phyloP scores from a whole-genome alignment of 2,888 invertebrate genomes.

The Chromoteleia sp. region DNA sequence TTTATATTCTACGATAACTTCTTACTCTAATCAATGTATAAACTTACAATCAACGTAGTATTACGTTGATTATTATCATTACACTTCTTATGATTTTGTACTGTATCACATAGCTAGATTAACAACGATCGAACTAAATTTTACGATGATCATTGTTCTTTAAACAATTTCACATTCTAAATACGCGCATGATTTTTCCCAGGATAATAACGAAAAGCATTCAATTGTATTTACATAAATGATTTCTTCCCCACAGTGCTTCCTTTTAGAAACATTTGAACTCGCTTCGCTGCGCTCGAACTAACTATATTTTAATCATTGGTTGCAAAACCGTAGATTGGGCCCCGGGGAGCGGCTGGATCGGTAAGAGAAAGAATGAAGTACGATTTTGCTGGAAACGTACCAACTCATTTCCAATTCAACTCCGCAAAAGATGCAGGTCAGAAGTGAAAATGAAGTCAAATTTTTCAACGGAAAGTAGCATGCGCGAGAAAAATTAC shows the following conservation, averaged over 20 bases:
- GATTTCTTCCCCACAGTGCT: not conserved
- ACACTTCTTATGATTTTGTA: no score
- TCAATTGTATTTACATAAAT: constrained; percentile 2
- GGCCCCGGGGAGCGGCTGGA: constrained; percentile 3
- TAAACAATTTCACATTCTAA: no score
- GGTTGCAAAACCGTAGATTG: constrained; percentile 27
- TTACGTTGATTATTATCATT: no score
- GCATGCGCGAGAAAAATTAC: constrained; percentile 42
- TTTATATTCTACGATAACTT: no score
- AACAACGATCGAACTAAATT: no score
- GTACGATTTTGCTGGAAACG: constrained; percentile 49
- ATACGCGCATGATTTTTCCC: not conserved
- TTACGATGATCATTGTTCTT: no score
- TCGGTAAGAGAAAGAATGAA: constrained; percentile 22
- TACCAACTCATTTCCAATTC: constrained; percentile 60
- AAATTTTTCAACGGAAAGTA: constrained; percentile 40
- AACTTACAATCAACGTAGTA: no score
- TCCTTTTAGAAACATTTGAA: constrained; percentile 24
- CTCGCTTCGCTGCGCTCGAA: constrained; percentile 10
- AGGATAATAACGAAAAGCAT: not conserved
- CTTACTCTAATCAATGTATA: no score
- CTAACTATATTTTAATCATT: constrained; percentile 48
- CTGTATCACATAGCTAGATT: no score
- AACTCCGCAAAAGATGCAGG: constrained; percentile 46
- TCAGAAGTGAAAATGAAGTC: constrained; percentile 56